A percentile compares a stretch with the other conserved stretches of the same genome.
phyloP scores from a whole-genome alignment of 2,797 vertebrate species.

The Pitangus sulphuratus region DNA sequence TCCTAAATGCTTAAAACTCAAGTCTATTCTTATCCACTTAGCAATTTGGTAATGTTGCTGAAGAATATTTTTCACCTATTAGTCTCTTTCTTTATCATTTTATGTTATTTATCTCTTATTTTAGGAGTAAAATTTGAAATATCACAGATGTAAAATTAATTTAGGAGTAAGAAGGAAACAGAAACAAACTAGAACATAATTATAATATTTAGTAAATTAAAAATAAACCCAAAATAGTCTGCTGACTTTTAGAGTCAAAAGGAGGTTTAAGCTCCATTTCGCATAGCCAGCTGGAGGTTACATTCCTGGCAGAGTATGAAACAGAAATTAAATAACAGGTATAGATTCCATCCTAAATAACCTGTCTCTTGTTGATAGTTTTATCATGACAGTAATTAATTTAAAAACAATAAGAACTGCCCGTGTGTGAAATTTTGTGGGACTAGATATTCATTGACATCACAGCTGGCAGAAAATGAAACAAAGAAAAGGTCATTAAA shows the following conservation, averaged over 20 bases:
- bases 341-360: background rate
- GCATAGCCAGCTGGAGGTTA: background rate
- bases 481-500: background rate
- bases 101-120: background rate
- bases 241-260: background rate
- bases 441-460: background rate
- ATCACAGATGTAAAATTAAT: background rate
- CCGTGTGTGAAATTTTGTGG: background rate
- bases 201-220: background rate
- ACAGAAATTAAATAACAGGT: background rate
- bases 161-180: background rate
- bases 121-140: background rate
- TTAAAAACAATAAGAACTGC: background rate
- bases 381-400: background rate
- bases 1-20: background rate
- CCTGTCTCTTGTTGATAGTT: background rate
- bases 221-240: background rate
- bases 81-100: background rate
- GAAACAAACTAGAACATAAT: background rate
- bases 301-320: background rate
- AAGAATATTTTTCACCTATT: background rate
- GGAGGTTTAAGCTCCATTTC: background rate
- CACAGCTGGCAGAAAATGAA: constrained; percentile 12
- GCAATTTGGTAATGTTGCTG: background rate
- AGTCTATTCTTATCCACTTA: background rate